Percentiles rank a stretch among this genome's conserved stretches.
Conservation (phyloP, 2,113 vertebrate species). For the Beaufortia kweichowensis region DNA sequence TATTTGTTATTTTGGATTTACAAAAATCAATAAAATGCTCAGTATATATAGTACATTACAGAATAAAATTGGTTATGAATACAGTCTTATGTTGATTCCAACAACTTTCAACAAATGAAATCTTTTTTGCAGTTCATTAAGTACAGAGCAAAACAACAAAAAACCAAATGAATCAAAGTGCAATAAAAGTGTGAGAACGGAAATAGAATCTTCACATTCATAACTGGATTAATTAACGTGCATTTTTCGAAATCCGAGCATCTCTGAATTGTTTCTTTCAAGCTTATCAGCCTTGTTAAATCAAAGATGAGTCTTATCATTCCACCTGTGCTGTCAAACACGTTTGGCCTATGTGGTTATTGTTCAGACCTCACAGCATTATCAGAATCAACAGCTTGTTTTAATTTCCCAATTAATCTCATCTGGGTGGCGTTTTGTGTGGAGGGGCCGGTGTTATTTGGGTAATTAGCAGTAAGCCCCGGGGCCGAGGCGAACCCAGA, state of each 20-base stretch:
- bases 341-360: constrained; percentile 74
- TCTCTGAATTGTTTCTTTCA: constrained; percentile 73
- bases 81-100: neutral
- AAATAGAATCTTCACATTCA: neutral
- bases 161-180: neutral
- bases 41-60: neutral
- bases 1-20: no score
- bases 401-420: constrained; percentile 68
- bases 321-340: constrained; percentile 68
- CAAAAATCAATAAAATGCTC: no score
- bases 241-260: constrained; percentile 77
- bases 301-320: constrained; percentile 78
- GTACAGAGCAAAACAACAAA: neutral
- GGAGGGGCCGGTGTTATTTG: constrained; percentile 72
- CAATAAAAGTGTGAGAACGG: neutral
- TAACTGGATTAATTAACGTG: constrained; percentile 71
- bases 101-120: no score
- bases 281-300: constrained; percentile 77
- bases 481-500: constrained; percentile 52
- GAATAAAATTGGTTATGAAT: no score
- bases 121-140: no score
- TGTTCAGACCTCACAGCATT: constrained; percentile 67
- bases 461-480: constrained; percentile 76
- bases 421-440: constrained; percentile 62
- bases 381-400: constrained; percentile 75